Conservation (phyloP, 30 jellyfish, hydroid and myxozoan genomes). For the Clytia hemisphaerica region DNA sequence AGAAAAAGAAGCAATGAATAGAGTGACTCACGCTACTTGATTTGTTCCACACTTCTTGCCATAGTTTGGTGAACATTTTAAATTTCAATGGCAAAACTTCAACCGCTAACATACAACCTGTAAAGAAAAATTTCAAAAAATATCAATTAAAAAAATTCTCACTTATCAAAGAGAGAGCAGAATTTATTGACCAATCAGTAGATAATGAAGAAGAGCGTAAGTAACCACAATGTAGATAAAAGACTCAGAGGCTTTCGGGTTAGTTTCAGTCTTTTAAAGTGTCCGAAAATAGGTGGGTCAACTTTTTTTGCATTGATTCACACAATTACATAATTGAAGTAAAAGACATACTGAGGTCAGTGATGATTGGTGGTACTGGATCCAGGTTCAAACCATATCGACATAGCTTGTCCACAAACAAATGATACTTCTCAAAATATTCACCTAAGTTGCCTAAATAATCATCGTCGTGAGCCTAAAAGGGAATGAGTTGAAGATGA, state of each 20-base stretch:
- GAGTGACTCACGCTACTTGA: constrained; percentile 56
- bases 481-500: neutral
- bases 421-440: constrained; percentile 64
- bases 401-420: constrained; percentile 82
- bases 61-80: constrained; percentile 63
- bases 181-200: neutral
- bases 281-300: no score
- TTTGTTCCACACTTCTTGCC: constrained; percentile 86
- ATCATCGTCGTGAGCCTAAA: constrained; percentile 63
- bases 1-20: no score
- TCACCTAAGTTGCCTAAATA: constrained; percentile 61
- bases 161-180: neutral
- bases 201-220: constrained; percentile 13
- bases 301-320: no score
- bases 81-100: constrained; percentile 74
- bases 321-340: no score
- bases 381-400: constrained; percentile 87
- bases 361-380: constrained; percentile 64
- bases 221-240: neutral
- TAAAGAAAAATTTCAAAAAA: neutral
- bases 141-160: no score
- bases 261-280: no score
- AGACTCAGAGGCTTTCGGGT: neutral
- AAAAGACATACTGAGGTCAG: constrained; percentile 73
- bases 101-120: constrained; percentile 91